phyloP scores from a whole-genome alignment of 2,113 vertebrate species.

The Otus sunia region DNA sequence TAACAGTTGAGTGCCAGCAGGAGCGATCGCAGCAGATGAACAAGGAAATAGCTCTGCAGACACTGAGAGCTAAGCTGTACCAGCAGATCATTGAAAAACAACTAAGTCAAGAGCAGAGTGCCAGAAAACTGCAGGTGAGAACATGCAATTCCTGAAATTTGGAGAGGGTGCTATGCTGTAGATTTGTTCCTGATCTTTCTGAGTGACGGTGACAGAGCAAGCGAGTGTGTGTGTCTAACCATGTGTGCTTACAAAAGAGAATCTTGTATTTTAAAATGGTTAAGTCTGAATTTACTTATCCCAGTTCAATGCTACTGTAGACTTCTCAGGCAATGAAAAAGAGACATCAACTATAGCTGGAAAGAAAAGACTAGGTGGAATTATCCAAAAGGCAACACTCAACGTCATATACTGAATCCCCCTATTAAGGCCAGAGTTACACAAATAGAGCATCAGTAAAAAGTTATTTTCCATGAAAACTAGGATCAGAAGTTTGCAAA shows the following conservation, averaged over 20 bases:
- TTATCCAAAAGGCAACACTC: background rate
- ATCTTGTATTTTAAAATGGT: background rate
- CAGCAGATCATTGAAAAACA: conserved; percentile 80
- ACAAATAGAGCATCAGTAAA: background rate
- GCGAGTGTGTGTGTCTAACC: background rate
- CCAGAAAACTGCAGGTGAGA: conserved; percentile 88
- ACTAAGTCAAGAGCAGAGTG: conserved; percentile 68
- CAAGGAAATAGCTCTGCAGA: conserved; percentile 83
- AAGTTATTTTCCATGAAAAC: background rate
- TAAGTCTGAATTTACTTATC: background rate
- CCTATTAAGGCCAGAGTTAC: background rate
- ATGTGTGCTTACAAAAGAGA: background rate
- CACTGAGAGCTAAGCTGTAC: conserved; percentile 83
- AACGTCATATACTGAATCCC: background rate
- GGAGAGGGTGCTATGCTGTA: background rate
- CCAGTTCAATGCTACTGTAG: rapidly evolving
- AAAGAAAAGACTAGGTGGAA: background rate
- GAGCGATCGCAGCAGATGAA: conserved; percentile 90
- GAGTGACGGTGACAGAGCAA: background rate
- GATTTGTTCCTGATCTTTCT: background rate
- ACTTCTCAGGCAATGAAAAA: background rate
- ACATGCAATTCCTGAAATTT: background rate
- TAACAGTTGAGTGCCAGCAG: conserved; percentile 89
- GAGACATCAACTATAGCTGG: background rate
- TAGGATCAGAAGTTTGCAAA: background rate